Conservation (phyloP, 1,140 invertebrate genomes). For the Archivesica marissinica region DNA sequence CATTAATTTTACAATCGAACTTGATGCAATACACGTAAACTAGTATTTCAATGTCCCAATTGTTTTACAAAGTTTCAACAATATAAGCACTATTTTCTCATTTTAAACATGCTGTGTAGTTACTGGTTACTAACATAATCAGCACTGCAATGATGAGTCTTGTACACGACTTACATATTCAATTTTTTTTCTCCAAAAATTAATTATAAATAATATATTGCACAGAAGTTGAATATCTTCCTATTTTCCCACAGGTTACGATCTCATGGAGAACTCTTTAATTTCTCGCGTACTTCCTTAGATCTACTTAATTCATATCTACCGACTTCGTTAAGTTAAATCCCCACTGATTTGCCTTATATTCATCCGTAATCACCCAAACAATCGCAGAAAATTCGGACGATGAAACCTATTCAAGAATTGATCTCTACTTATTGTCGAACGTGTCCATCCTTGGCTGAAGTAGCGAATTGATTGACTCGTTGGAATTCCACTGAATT, state of each 20-base stretch:
- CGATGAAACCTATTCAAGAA: not conserved
- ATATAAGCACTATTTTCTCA: too few species aligned
- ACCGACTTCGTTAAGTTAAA: not conserved
- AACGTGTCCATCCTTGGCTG: not conserved
- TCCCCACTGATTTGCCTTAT: not conserved
- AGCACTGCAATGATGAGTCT: too few species aligned
- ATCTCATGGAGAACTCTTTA: not conserved
- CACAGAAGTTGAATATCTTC: too few species aligned
- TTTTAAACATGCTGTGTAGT: too few species aligned
- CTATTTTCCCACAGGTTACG: not conserved
- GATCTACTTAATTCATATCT: slow-evolving; percentile 23
- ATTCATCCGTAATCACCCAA: not conserved
- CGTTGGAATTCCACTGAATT: not conserved
- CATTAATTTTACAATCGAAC: too few species aligned
- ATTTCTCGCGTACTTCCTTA: not conserved
- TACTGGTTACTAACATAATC: too few species aligned
- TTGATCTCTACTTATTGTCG: slow-evolving; percentile 16
- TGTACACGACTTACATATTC: too few species aligned
- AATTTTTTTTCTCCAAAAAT: too few species aligned
- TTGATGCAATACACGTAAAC: too few species aligned
- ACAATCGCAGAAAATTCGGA: slow-evolving; percentile 34
- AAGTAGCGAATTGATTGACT: not conserved
- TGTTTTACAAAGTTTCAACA: too few species aligned
- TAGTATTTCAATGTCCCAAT: too few species aligned
- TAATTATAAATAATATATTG: too few species aligned